Evolutionary conservation across 2,888 invertebrate genomes (phyloP).

Genomic region (Theretra japonica): DNA sequence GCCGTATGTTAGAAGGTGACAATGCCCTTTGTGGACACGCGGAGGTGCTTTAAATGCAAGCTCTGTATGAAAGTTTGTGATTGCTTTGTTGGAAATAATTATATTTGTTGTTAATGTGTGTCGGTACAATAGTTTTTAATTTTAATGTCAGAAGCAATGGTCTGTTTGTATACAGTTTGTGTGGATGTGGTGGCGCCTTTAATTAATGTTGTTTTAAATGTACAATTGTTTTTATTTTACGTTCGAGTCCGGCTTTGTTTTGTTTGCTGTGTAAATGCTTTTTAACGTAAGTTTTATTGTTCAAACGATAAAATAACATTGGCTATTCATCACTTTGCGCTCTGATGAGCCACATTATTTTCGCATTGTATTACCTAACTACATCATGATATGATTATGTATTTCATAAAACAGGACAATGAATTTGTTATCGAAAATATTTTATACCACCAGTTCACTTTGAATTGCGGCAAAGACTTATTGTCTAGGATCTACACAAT

Average conservation of each 20-base stretch:
- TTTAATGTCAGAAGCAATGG: conserved; percentile 3
- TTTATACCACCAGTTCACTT: too few relatives aligned
- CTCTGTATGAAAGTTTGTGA: conserved; percentile 41
- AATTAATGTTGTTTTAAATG: conserved; percentile 4
- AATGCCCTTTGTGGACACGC: conserved; percentile 15
- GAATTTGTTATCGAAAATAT: too few relatives aligned
- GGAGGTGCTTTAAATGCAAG: conserved; percentile 44
- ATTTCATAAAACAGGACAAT: too few relatives aligned
- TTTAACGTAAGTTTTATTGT: neutral
- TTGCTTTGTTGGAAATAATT: conserved; percentile 40
- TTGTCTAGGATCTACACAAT: too few relatives aligned
- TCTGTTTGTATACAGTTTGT: neutral
- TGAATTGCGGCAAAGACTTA: too few relatives aligned
- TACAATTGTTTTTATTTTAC: conserved; percentile 4
- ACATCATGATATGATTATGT: too few relatives aligned
- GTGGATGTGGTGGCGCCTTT: neutral
- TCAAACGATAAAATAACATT: neutral
- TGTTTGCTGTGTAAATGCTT: neutral
- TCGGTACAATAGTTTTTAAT: conserved; percentile 12
- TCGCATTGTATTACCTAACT: too few relatives aligned
- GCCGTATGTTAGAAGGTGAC: conserved; percentile 11
- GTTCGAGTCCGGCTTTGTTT: neutral
- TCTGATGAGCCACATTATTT: too few relatives aligned
- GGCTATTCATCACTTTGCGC: neutral
- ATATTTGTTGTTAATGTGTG: conserved; percentile 30